A percentile compares a stretch with the other conserved stretches of the same genome.
phyloP scores from a whole-genome alignment of 2,797 vertebrate species.

The Monodelphis domestica region DNA sequence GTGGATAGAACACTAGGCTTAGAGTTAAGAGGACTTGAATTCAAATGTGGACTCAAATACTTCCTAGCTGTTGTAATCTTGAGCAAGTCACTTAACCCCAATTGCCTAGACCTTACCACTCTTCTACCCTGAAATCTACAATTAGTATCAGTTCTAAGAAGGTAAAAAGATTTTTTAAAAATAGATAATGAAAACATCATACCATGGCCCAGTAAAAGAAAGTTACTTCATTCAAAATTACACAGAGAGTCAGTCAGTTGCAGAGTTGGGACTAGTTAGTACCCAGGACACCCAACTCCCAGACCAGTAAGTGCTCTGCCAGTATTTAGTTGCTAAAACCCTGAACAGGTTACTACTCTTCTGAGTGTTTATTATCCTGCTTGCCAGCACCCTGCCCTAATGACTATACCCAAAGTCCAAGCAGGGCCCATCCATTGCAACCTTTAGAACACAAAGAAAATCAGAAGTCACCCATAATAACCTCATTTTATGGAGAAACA shows the following conservation, averaged over 20 bases:
- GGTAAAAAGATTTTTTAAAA: too few relatives aligned
- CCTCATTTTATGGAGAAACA: background rate
- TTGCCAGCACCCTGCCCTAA: background rate
- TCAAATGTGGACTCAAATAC: too few relatives aligned
- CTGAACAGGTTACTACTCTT: background rate
- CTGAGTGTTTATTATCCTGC: background rate
- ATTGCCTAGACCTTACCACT: too few relatives aligned
- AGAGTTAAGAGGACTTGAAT: too few relatives aligned
- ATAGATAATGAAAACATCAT: too few relatives aligned
- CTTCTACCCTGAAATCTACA: too few relatives aligned
- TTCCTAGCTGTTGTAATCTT: too few relatives aligned
- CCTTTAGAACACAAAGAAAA: background rate
- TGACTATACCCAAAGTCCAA: background rate
- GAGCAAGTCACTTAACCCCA: too few relatives aligned
- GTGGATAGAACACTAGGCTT: too few relatives aligned
- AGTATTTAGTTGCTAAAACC: background rate
- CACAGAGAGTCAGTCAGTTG: background rate
- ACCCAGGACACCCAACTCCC: background rate
- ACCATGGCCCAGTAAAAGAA: background rate
- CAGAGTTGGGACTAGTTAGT: background rate
- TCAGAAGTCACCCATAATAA: background rate
- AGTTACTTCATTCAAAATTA: background rate
- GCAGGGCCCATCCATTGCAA: background rate
- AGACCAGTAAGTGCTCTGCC: background rate
- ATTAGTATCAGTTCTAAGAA: too few relatives aligned